Evolutionary conservation across 1,140 invertebrate genomes (phyloP).

Genomic region (Papilio machaon): DNA sequence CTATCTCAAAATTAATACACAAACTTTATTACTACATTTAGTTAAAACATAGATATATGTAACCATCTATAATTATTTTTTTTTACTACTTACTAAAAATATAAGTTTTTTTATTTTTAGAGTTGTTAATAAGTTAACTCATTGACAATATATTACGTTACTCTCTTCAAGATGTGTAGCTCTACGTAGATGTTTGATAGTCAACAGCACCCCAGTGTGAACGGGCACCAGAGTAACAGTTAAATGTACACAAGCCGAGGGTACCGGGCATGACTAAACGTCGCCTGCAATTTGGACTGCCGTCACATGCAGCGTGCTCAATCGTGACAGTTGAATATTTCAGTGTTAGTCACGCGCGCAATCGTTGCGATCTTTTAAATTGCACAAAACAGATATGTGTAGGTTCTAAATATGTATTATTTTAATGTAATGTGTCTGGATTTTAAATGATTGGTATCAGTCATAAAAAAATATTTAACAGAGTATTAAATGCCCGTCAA

Average conservation of each 20-base stretch:
- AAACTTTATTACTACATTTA: too few relatives aligned
- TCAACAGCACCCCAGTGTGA: conserved; percentile 45
- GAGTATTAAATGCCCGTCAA: too few relatives aligned
- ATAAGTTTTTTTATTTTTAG: too few relatives aligned
- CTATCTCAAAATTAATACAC: too few relatives aligned
- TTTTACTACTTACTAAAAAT: too few relatives aligned
- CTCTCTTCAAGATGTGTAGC: neutral
- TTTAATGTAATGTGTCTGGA: neutral
- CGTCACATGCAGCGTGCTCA: conserved; percentile 59
- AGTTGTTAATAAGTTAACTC: too few relatives aligned
- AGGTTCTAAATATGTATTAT: conserved; percentile 44
- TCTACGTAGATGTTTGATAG: neutral
- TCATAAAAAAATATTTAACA: too few relatives aligned
- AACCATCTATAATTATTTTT: too few relatives aligned
- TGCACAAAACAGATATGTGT: conserved; percentile 26
- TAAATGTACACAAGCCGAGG: conserved; percentile 47
- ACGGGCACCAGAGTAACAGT: conserved; percentile 44
- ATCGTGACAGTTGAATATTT: conserved; percentile 74
- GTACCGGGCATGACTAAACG: conserved; percentile 67
- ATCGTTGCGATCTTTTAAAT: conserved; percentile 51
- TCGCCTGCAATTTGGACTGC: conserved; percentile 63
- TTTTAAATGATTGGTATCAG: neutral
- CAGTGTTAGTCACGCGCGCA: conserved; percentile 71
- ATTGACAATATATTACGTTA: neutral
- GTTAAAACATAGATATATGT: too few relatives aligned